Base-by-base conservation (phyloP, 2,888 invertebrate genomes). In the Xiphydria camelus region DNA sequence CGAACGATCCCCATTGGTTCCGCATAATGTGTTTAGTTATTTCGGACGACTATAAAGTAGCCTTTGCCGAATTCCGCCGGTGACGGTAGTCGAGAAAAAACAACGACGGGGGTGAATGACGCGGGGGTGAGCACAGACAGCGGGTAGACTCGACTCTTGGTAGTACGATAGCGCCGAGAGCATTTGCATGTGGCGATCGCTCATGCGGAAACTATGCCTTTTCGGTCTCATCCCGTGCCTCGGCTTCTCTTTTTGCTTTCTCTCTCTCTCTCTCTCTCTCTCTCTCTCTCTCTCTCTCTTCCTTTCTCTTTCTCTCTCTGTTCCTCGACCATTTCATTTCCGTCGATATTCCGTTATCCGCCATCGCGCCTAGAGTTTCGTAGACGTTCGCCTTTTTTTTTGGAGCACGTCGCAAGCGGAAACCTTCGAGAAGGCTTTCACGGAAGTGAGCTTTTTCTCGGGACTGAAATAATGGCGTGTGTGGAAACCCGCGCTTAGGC, bases 161-260 rank as follows among this genome's bases (percentile, higher is more conserved):
- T n/a, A n/a, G 6, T n/a, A 6, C 23, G 23, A 23, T 6, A n/a
- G 23, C 23, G 23, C 45, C 48, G 56, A 65, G 55, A 71, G 71
- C 70, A 73, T 72, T 73, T 73, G 70, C 72, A 66, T 73, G 73
- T 73, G 73, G 55, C 61, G 68, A 67, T 67, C 71, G 62, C 47
- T 61, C 62, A 64, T 53, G 70, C 62, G 70, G 64, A 66, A 70
- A 61, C 32, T 29, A 7, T 33, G 33, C 33, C 17, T 14, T n/a
- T n/a, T n/a, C n/a, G n/a, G n/a, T n/a, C n/a, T n/a, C n/a, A n/a
- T n/a, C n/a, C n/a, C n/a, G n/a, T n/a, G n/a, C 26, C 26, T 6
- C 14, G 26, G 14, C 26, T 26, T 26, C 14, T 14, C 7, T 14
- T 26, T 26, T 7, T 26, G 26, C 26, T n/a, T n/a, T 26, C 4